phyloP scores from a whole-genome alignment of 2,113 vertebrate genomes.

The Corvus cornix region DNA sequence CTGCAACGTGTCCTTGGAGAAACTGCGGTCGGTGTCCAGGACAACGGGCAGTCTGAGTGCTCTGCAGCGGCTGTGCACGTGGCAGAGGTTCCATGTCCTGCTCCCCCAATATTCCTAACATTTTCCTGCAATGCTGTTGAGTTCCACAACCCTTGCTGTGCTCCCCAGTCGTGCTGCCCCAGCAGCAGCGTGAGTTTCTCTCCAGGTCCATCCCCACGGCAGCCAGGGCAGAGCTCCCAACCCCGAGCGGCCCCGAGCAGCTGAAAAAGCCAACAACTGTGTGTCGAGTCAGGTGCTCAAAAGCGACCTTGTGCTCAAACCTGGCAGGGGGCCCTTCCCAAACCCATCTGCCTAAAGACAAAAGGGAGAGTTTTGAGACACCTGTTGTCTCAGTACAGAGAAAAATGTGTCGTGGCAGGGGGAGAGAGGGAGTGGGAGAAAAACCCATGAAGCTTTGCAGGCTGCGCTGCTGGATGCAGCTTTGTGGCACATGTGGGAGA shows the following conservation, averaged over 20 bases:
- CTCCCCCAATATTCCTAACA: neutral
- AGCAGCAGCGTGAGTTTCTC: neutral
- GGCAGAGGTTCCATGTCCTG: neutral
- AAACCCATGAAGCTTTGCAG: neutral
- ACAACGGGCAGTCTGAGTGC: accelerated
- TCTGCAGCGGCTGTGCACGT: neutral
- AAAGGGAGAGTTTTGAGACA: neutral
- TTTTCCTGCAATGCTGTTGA: neutral
- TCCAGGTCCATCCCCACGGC: neutral
- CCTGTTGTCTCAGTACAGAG: neutral
- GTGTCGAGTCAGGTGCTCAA: neutral
- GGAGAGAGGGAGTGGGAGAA: neutral
- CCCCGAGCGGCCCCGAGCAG: neutral
- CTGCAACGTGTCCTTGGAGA: neutral
- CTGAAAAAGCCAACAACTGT: conserved; percentile 32
- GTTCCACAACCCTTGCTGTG: neutral
- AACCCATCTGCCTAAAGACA: neutral
- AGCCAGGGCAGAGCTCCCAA: conserved; percentile 41
- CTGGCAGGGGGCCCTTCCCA: neutral
- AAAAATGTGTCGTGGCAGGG: neutral
- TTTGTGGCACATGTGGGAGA: neutral
- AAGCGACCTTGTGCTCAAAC: neutral
- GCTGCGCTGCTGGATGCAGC: neutral
- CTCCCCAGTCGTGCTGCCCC: neutral
- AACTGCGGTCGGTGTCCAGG: accelerated